Evolutionary conservation across 2,888 invertebrate species (phyloP).

Genomic region (Megastigmus dorsalis): DNA sequence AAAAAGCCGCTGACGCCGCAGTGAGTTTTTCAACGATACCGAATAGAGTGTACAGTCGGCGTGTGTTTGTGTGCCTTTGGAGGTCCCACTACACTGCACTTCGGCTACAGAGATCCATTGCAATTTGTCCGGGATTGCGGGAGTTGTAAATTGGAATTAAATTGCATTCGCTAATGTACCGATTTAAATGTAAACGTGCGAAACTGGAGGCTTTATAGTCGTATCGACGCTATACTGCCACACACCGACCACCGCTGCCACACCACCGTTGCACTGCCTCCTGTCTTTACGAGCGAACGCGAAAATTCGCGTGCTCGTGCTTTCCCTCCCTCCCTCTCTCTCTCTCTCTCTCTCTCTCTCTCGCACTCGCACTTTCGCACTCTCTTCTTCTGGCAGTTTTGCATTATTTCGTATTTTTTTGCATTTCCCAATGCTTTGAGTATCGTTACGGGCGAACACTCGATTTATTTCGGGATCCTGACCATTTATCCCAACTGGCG

Average conservation of each 20-base stretch:
- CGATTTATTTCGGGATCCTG: not conserved
- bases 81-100: not conserved
- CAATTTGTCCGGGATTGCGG: slow-evolving; percentile 59
- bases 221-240: slow-evolving; percentile 14
- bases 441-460: not conserved
- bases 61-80: too few species aligned
- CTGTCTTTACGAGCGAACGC: slow-evolving; percentile 43
- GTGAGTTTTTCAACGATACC: slow-evolving; percentile 34
- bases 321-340: not conserved
- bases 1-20: slow-evolving; percentile 46
- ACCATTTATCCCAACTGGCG: too few species aligned
- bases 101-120: slow-evolving; percentile 51
- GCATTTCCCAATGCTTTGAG: too few species aligned
- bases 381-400: not conserved
- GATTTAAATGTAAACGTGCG: slow-evolving; percentile 67
- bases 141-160: slow-evolving; percentile 65
- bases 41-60: not conserved
- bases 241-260: not conserved
- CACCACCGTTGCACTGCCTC: not conserved
- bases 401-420: too few species aligned
- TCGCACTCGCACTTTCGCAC: not conserved
- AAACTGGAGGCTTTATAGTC: slow-evolving; percentile 60
- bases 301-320: slow-evolving; percentile 44
- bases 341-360: not conserved
- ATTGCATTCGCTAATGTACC: slow-evolving; percentile 65